Evolutionary conservation across 2,113 vertebrate genomes (phyloP).

Genomic region (Sinocyclocheilus grahami): DNA sequence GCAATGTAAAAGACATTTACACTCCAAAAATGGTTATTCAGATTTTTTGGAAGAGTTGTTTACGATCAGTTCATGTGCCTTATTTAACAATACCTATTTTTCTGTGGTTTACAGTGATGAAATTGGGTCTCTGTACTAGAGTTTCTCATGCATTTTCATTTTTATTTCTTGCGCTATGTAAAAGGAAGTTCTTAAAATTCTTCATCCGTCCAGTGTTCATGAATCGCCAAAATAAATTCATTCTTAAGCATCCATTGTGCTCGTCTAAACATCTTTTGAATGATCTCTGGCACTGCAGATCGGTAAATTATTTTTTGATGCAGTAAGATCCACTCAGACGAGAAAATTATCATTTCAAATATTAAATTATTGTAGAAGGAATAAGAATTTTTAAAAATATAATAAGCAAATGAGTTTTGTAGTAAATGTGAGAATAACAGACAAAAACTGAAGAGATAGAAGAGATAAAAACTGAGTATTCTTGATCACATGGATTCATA

Average conservation of each 20-base stretch:
- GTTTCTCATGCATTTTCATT: not conserved
- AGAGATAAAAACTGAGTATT: too few species aligned
- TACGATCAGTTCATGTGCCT: slow-evolving; percentile 18
- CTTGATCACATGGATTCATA: not conserved
- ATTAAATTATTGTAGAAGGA: too few species aligned
- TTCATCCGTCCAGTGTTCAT: not conserved
- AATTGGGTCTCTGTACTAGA: not conserved
- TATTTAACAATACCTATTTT: not conserved
- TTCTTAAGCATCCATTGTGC: not conserved
- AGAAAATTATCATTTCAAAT: not conserved
- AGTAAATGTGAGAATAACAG: too few species aligned
- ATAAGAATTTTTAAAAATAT: too few species aligned
- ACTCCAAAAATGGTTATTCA: not conserved
- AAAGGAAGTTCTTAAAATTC: not conserved
- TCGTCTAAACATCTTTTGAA: not conserved
- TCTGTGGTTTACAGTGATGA: not conserved
- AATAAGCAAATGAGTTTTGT: too few species aligned
- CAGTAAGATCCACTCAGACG: not conserved
- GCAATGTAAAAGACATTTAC: not conserved
- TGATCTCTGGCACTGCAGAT: not conserved
- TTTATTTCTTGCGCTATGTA: not conserved
- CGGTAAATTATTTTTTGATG: not conserved
- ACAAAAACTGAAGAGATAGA: too few species aligned
- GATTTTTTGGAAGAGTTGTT: not conserved
- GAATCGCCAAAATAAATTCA: not conserved